Percentiles rank a stretch among this genome's conserved stretches.
phyloP scores from a whole-genome alignment of 2,888 invertebrate species.

The Drosophila formosana region DNA sequence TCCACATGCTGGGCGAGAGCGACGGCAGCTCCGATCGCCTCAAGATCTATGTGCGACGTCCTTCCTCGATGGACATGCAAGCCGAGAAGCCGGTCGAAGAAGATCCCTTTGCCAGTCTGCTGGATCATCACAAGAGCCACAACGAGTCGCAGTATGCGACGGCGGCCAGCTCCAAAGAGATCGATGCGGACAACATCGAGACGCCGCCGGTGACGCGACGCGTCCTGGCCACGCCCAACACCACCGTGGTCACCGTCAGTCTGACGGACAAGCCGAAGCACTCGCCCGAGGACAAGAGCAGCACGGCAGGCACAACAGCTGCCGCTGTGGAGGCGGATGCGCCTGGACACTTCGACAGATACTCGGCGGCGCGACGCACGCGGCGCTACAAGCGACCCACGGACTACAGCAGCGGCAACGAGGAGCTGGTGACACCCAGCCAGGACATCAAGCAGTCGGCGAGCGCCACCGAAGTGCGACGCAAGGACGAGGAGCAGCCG shows the following conservation, averaged over 20 bases:
- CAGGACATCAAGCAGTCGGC: slow-evolving; percentile 74
- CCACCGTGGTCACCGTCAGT: slow-evolving; percentile 78
- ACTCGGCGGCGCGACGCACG: slow-evolving; percentile 92
- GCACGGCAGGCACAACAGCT: not conserved
- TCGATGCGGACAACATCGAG: slow-evolving; percentile 96
- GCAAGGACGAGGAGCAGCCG: slow-evolving; percentile 75
- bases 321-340: slow-evolving; percentile 84
- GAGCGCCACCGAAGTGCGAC: slow-evolving; percentile 61
- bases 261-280: slow-evolving; percentile 64
- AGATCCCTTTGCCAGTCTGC: slow-evolving; percentile 71
- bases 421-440: slow-evolving; percentile 86
- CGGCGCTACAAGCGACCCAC: slow-evolving; percentile 91
- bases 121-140: slow-evolving; percentile 78
- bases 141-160: slow-evolving; percentile 65
- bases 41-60: slow-evolving; percentile 87
- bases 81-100: slow-evolving; percentile 42
- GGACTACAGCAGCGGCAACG: slow-evolving; percentile 87
- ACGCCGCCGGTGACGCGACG: slow-evolving; percentile 93
- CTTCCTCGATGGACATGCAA: slow-evolving; percentile 78
- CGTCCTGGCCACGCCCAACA: slow-evolving; percentile 71
- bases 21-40: slow-evolving; percentile 86
- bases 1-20: slow-evolving; percentile 86
- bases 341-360: slow-evolving; percentile 92
- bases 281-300: slow-evolving; percentile 35
- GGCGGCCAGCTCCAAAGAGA: slow-evolving; percentile 88